Percentiles rank a stretch among this genome's conserved stretches.
These are phyloP conservation scores for Hydrotaea diabolus DNA, from an alignment of 2,888 invertebrate genomes.

Conservation along the genomic window DNA sequence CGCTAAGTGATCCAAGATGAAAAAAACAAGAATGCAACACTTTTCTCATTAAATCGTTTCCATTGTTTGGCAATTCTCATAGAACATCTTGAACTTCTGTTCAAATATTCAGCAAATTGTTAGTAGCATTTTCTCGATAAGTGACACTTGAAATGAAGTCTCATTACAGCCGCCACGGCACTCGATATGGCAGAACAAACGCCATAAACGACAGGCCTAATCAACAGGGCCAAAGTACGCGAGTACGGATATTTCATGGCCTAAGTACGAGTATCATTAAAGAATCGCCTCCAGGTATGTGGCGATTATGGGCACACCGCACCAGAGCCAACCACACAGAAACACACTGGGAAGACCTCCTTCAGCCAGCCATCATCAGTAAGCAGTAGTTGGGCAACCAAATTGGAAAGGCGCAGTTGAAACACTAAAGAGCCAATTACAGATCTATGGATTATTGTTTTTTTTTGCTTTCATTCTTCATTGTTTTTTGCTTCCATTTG, in stretches of 20 bases:
- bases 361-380: background rate
- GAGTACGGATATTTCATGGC: background rate
- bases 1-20: background rate
- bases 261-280: constrained; percentile 65
- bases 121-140: constrained; percentile 1
- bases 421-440: constrained; percentile 67
- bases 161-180: too few relatives aligned
- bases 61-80: constrained; percentile 5
- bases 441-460: constrained; percentile 64
- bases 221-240: background rate
- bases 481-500: constrained; percentile 43
- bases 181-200: too few relatives aligned
- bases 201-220: background rate
- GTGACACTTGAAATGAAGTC: constrained; percentile 20
- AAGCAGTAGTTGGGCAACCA: constrained; percentile 57
- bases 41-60: background rate
- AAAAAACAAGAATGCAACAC: background rate
- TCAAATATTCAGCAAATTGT: constrained; percentile 41
- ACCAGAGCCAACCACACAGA: too few relatives aligned
- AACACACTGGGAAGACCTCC: background rate
- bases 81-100: constrained; percentile 63
- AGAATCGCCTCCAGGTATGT: constrained; percentile 65
- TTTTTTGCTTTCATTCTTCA: constrained; percentile 12
- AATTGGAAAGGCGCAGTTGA: constrained; percentile 20
- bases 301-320: constrained; percentile 58